A percentile compares a stretch with the other conserved stretches of the same genome.
Evolutionary conservation across 53 echinoderm and acorn worm species (phyloP).

Genomic region (Paracentrotus lividus): DNA sequence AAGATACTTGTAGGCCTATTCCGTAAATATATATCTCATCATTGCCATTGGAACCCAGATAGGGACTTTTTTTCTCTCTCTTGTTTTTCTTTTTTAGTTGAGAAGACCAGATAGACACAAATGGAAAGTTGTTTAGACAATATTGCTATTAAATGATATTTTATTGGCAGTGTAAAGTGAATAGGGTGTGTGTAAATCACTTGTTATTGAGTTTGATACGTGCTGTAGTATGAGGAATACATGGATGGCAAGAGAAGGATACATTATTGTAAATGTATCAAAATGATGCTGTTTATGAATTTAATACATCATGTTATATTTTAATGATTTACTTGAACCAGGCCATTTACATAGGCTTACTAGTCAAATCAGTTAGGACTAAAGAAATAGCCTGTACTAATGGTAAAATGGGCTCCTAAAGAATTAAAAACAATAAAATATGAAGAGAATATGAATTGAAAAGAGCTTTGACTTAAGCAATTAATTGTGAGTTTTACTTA

Average conservation of each 20-base stretch:
- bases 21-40: slow-evolving; percentile 8
- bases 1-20: not conserved
- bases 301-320: too few relatives aligned
- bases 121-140: slow-evolving; percentile 13
- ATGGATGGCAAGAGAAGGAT: not conserved
- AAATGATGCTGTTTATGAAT: too few relatives aligned
- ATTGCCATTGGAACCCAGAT: not conserved
- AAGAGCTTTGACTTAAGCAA: too few relatives aligned
- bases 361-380: too few relatives aligned
- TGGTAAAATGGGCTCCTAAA: too few relatives aligned
- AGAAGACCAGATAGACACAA: not conserved
- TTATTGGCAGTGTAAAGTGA: slow-evolving; percentile 23
- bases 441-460: too few relatives aligned
- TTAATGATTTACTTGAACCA: too few relatives aligned
- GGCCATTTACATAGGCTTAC: too few relatives aligned
- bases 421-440: too few relatives aligned
- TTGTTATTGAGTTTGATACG: not conserved
- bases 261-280: not conserved
- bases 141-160: slow-evolving; percentile 52
- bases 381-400: too few relatives aligned
- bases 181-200: slow-evolving; percentile 14
- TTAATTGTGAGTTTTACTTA: too few relatives aligned
- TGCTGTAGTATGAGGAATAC: not conserved
- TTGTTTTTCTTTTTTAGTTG: not conserved
- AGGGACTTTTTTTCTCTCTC: not conserved